phyloP scores from a whole-genome alignment of 2,113 vertebrate genomes.

The Oryzias curvinotus region DNA sequence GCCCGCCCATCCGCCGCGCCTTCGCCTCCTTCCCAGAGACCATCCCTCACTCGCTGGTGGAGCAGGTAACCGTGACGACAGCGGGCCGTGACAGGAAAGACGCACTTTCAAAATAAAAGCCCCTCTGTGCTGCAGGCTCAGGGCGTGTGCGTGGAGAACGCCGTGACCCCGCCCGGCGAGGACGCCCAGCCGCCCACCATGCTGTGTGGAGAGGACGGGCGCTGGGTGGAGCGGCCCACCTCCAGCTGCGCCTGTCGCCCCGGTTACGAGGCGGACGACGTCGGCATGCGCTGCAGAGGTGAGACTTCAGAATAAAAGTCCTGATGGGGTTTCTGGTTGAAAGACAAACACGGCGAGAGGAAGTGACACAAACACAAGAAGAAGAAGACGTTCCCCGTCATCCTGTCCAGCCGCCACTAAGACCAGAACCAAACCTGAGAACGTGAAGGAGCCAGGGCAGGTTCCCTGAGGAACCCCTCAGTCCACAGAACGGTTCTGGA shows the following conservation, averaged over 20 bases:
- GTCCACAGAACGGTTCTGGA: background rate
- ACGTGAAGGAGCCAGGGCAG: too few species aligned
- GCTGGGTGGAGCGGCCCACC: conserved; percentile 81
- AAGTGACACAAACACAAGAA: too few species aligned
- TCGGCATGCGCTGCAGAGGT: conserved; percentile 78
- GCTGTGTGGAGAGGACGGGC: conserved; percentile 85
- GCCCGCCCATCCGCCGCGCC: conserved; percentile 69
- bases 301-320: conserved; percentile 42
- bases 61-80: conserved; percentile 63
- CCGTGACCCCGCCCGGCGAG: conserved; percentile 55
- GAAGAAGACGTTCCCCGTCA: too few species aligned
- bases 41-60: conserved; percentile 79
- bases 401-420: too few species aligned
- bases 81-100: too few species aligned
- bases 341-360: too few species aligned
- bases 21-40: conserved; percentile 83
- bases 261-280: conserved; percentile 74
- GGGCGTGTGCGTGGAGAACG: conserved; percentile 80
- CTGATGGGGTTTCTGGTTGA: background rate
- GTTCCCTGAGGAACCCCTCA: too few species aligned
- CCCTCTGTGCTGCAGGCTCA: conserved; percentile 57
- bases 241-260: conserved; percentile 80
- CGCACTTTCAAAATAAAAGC: conserved; percentile 3
- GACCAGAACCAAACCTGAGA: too few species aligned
- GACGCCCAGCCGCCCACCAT: conserved; percentile 76